Evolutionary conservation across 2,888 invertebrate genomes (phyloP).

Genomic region (Ferrisia virgata): DNA sequence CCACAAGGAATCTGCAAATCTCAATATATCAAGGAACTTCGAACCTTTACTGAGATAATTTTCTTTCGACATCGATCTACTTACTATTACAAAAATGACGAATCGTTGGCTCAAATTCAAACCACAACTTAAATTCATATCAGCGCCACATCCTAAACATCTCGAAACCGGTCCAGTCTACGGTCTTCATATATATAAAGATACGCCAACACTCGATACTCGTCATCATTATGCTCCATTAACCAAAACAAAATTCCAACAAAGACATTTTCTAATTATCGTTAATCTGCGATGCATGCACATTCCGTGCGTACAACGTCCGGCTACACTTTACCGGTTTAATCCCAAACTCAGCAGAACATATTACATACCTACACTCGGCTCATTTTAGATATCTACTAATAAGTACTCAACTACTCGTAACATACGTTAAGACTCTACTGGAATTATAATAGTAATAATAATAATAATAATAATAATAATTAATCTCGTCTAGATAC

Average conservation of each 20-base stretch:
- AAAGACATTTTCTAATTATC: background rate
- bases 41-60: no score
- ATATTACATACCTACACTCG: no score
- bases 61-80: background rate
- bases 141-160: background rate
- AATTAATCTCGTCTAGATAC: background rate
- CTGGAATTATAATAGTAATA: no score
- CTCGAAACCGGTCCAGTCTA: background rate
- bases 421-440: no score
- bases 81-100: background rate
- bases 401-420: no score
- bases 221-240: no score
- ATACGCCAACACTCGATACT: background rate
- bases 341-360: background rate
- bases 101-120: background rate
- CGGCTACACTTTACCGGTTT: background rate
- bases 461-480: no score
- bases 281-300: background rate
- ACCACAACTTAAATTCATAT: background rate
- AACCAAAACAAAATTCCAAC: background rate
- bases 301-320: background rate
- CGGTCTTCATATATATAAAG: background rate
- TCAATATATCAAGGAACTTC: no score
- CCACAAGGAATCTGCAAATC: no score
- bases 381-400: no score